These are phyloP conservation scores for Scyliorhinus canicula DNA, from an alignment of 2,797 vertebrate genomes.

Conservation along the genomic window DNA sequence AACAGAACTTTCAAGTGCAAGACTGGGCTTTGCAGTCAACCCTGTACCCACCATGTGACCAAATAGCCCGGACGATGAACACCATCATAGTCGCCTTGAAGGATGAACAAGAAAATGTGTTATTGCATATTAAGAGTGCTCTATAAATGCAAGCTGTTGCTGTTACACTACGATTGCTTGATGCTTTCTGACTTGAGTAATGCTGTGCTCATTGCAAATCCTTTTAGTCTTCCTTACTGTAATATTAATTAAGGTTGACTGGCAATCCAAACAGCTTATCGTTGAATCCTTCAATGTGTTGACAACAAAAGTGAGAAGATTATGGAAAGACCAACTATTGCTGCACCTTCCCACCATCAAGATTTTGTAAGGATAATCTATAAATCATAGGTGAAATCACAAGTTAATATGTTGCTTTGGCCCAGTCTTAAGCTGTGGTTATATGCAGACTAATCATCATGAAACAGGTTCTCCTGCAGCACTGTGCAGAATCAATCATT, in stretches of 20 bases:
- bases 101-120: neutral
- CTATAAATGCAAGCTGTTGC: neutral
- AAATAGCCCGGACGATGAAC: neutral
- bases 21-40: neutral
- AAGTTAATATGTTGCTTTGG: neutral
- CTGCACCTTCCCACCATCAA: neutral
- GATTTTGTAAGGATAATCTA: neutral
- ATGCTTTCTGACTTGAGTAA: neutral
- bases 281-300: neutral
- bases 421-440: neutral
- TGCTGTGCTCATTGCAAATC: neutral
- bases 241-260: neutral
- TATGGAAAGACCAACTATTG: neutral
- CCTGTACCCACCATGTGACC: neutral
- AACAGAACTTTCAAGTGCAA: neutral
- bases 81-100: neutral
- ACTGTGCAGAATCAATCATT: neutral
- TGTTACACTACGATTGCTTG: neutral
- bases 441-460: neutral
- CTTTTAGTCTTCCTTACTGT: neutral
- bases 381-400: neutral
- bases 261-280: neutral
- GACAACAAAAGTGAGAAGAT: neutral
- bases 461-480: neutral
- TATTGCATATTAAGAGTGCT: neutral